Evolutionary conservation across 2,113 vertebrate genomes (phyloP).

Genomic region (Vidua chalybeata): DNA sequence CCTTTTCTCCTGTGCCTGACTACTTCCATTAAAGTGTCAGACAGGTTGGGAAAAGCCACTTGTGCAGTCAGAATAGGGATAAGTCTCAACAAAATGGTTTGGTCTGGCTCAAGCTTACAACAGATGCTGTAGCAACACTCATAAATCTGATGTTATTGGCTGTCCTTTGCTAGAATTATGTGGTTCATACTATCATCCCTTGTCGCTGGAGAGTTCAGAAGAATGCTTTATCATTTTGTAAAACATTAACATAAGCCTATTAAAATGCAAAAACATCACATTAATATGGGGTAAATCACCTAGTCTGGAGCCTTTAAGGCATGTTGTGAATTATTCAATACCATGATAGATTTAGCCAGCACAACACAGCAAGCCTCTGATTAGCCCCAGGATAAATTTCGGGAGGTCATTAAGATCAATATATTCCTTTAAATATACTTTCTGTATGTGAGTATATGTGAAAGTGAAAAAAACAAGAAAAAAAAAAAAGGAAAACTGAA

Average conservation of each 20-base stretch:
- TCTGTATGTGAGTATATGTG: not conserved
- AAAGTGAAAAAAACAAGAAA: not conserved
- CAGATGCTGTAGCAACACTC: not conserved
- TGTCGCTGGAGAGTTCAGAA: not conserved
- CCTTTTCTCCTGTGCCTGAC: not conserved
- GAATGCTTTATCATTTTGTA: constrained; percentile 43
- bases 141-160: constrained; percentile 30
- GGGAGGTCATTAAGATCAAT: constrained; percentile 44
- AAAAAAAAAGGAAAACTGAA: not conserved
- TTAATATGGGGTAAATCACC: constrained; percentile 58
- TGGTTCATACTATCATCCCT: not conserved
- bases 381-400: constrained; percentile 62
- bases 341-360: constrained; percentile 36
- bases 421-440: constrained; percentile 19
- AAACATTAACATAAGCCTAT: constrained; percentile 52
- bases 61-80: not conserved
- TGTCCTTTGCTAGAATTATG: constrained; percentile 26
- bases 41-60: not conserved
- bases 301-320: constrained; percentile 51
- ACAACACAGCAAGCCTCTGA: constrained; percentile 27
- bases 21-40: not conserved
- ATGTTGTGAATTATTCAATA: constrained; percentile 65
- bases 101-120: not conserved
- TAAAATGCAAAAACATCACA: constrained; percentile 59
- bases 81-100: not conserved